Evolutionary conservation across 2,797 vertebrate genomes (phyloP), one percentile per base, ranked within the genome.

Genomic region (Neostethus bicornis): DNA sequence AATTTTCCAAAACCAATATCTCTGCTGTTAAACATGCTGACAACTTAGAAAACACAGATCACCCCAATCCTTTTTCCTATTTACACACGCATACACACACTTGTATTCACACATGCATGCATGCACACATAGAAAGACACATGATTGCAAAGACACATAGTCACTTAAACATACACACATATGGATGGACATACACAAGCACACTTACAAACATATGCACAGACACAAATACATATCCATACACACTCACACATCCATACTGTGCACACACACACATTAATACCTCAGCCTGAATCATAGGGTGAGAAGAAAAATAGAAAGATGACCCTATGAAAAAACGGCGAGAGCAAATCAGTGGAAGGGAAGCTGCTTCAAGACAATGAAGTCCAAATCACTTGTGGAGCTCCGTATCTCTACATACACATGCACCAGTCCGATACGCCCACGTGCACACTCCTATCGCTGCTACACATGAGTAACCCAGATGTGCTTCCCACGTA

Each of bases 401-500:
- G 65, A 49, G 26, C 41, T 63, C 48, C 61, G 5, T 69, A 69
- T 73, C 65, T 2, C 49, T 69, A 24, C 35, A 45, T 52, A 47
- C 58, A 32, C 37, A 37, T 41, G 59, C 54, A 53, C 51, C 57
- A 51, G 48, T 12, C 34, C 4, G 43, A 63, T 60, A 65, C 75
- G 9, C 81, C 76, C 16, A 75, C 74, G 21, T 51, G 9, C n/a
- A 19, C 56, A 9, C 62, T 69, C 53, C 66, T 75, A 79, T 85
- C 62, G 7, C 68, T 62, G 53, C 54, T 6, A 60, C 73, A 70
- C 76, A 81, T 43, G 74, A 80, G 61, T 63, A 84, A 78, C 82
- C 71, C 72, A 75, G 69, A 83, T 81, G 77, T 69, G 66, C 77
- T 63, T 79, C 80, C 74, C 70, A 79, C 72, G 34, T 63, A 68